phyloP scores from a whole-genome alignment of 2,113 vertebrate genomes.

The Meleagris gallopavo region DNA sequence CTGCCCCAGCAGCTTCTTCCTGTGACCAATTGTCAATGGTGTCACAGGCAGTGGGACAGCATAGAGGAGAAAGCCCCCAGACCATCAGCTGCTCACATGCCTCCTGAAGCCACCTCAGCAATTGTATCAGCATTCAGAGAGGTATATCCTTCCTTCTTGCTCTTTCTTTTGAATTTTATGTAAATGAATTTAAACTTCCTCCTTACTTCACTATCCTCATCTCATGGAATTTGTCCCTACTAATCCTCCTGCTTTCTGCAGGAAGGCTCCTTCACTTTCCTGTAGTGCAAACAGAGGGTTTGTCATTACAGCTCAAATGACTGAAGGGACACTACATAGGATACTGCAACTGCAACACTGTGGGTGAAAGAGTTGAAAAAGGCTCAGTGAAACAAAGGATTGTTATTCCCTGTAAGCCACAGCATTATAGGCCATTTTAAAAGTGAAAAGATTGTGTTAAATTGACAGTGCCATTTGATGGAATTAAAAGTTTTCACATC shows the following conservation, averaged over 20 bases:
- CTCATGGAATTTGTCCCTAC: not conserved
- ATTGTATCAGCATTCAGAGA: not conserved
- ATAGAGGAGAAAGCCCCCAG: not conserved
- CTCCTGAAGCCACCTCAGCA: not conserved
- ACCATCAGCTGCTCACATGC: not conserved
- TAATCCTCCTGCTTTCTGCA: not conserved
- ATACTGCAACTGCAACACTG: not conserved
- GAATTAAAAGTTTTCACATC: not conserved
- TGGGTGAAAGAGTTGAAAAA: not conserved
- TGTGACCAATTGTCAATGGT: not conserved
- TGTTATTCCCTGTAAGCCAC: not conserved
- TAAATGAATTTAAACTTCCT: not conserved
- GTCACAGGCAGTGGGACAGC: not conserved
- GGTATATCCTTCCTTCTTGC: not conserved
- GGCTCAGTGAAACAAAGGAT: not conserved
- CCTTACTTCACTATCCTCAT: not conserved
- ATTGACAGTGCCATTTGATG: not conserved
- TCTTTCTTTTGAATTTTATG: not conserved
- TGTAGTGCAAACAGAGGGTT: fast-evolving
- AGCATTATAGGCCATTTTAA: not conserved
- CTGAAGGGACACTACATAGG: not conserved
- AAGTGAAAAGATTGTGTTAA: not conserved
- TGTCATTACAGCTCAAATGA: not conserved
- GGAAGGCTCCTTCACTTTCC: not conserved
- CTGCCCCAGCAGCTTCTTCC: not conserved